A percentile compares a stretch with the other conserved stretches of the same genome.
These are phyloP conservation scores for Eutrigla gurnardus DNA, from an alignment of 2,797 vertebrate genomes.

Conservation along the genomic window DNA sequence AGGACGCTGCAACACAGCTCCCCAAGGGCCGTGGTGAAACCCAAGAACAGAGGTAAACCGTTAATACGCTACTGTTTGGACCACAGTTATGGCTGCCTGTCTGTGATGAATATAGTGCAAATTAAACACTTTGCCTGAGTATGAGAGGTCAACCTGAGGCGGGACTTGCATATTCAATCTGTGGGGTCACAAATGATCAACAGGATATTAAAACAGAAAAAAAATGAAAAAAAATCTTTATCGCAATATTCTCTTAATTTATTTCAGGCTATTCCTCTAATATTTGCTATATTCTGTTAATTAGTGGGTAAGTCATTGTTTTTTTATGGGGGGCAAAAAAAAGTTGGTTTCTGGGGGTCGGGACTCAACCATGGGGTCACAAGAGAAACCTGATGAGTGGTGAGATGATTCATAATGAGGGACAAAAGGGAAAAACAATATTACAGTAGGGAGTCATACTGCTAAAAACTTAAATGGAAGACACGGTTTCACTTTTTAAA, in stretches of 20 bases:
- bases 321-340: background rate
- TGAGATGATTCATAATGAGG: constrained; percentile 8
- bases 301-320: background rate
- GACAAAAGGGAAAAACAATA: background rate
- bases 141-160: background rate
- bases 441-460: background rate
- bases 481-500: background rate
- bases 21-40: constrained; percentile 50
- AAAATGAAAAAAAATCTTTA: background rate
- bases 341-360: background rate
- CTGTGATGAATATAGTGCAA: constrained; percentile 20
- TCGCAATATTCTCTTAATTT: background rate
- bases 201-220: constrained; percentile 12
- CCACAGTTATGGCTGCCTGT: constrained; percentile 9
- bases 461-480: background rate
- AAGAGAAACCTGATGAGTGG: background rate
- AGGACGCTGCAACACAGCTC: constrained; percentile 83
- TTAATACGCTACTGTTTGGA: constrained; percentile 25
- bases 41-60: constrained; percentile 27
- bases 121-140: constrained; percentile 7
- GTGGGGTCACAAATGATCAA: background rate
- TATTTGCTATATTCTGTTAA: background rate
- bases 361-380: background rate
- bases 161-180: constrained; percentile 5
- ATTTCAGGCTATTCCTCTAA: background rate